A percentile compares a stretch with the other conserved stretches of the same genome.
These are phyloP conservation scores for Noctua comes DNA, from an alignment of 2,888 invertebrate species.

Conservation along the genomic window DNA sequence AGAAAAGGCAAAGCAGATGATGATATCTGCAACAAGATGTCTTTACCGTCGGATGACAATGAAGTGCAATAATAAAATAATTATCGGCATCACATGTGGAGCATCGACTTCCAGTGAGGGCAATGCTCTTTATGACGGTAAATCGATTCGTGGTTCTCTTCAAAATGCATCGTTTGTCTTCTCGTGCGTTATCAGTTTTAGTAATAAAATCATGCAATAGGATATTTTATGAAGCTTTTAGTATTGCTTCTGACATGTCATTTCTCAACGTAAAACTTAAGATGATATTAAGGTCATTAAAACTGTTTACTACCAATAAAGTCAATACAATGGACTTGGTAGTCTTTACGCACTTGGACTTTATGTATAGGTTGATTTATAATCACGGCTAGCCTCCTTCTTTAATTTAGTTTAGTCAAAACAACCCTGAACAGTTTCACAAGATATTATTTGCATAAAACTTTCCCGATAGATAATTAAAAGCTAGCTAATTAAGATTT, in stretches of 20 bases:
- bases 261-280: conserved; percentile 56
- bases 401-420: conserved; percentile 28
- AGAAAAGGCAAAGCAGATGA: background rate
- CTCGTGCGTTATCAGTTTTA: conserved; percentile 72
- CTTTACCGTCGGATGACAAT: conserved; percentile 68
- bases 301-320: conserved; percentile 43
- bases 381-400: background rate
- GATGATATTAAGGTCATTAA: conserved; percentile 49
- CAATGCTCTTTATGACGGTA: conserved; percentile 79
- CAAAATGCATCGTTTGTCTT: conserved; percentile 77
- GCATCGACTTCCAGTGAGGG: conserved; percentile 75
- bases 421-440: conserved; percentile 42
- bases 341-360: conserved; percentile 23
- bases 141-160: conserved; percentile 77
- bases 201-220: conserved; percentile 72
- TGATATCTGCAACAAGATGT: conserved; percentile 60
- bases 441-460: conserved; percentile 41
- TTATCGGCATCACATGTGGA: conserved; percentile 72
- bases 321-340: conserved; percentile 17
- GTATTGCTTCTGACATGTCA: conserved; percentile 57
- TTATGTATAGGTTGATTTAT: conserved; percentile 22
- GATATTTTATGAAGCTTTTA: conserved; percentile 72
- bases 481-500: conserved; percentile 57
- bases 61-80: conserved; percentile 75
- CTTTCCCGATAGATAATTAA: conserved; percentile 56